phyloP scores from a whole-genome alignment of 2,888 invertebrate genomes.

The Rugalucina vietnamica region DNA sequence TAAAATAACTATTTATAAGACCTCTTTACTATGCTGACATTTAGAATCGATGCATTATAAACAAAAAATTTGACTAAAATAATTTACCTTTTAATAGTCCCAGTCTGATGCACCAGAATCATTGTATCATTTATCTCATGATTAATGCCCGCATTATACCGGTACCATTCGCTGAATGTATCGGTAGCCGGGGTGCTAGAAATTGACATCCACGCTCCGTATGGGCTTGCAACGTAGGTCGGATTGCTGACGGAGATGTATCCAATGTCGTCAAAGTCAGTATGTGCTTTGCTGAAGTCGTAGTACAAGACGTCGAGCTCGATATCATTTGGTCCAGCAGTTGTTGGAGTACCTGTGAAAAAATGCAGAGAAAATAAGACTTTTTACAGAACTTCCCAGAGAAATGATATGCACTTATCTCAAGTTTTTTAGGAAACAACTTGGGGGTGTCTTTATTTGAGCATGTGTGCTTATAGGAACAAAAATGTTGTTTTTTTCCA shows the following conservation, averaged over 20 bases:
- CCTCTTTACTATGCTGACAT: too few relatives aligned
- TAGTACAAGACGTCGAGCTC: conserved; percentile 61
- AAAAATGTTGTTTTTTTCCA: too few relatives aligned
- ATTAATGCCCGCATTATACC: conserved; percentile 38
- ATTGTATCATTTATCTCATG: conserved; percentile 44
- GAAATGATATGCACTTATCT: too few relatives aligned
- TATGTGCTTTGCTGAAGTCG: conserved; percentile 62
- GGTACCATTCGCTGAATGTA: conserved; percentile 76
- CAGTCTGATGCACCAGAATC: conserved; percentile 49
- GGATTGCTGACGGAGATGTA: conserved; percentile 54
- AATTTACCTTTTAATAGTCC: conserved; percentile 55
- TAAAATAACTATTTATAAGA: too few relatives aligned
- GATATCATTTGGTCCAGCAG: conserved; percentile 45
- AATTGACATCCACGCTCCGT: conserved; percentile 68
- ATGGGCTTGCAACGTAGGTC: conserved; percentile 68
- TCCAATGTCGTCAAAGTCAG: conserved; percentile 56
- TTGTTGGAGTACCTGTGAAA: conserved; percentile 14
- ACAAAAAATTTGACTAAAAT: too few relatives aligned
- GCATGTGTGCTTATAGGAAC: too few relatives aligned
- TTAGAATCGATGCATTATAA: too few relatives aligned
- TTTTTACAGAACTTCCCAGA: too few relatives aligned
- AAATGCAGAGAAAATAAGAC: too few relatives aligned
- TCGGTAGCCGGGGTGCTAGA: conserved; percentile 68
- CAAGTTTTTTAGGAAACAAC: too few relatives aligned
- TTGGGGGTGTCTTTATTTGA: too few relatives aligned